Conservation (phyloP, 92 coral and sea anemone species). For the Actinostola sp. region DNA sequence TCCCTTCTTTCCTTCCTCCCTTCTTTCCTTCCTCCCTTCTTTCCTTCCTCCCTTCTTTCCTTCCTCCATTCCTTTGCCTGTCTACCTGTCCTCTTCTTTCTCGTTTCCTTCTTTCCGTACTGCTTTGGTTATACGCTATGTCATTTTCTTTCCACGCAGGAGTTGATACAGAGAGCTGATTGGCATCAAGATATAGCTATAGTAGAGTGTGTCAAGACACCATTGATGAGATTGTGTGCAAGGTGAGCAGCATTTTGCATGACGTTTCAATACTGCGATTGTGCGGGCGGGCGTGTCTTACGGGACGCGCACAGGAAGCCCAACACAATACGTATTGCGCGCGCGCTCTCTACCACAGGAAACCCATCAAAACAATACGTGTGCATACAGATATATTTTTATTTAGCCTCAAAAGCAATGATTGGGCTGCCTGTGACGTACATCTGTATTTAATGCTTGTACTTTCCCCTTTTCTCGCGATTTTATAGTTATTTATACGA, state of each 20-base stretch:
- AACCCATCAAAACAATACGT: too few species aligned
- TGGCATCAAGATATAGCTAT: constrained; percentile 47
- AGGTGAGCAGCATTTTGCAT: constrained; percentile 40
- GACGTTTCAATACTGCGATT: background rate
- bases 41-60: background rate
- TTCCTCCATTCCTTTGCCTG: background rate
- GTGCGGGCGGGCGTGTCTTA: too few species aligned
- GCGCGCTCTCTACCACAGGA: too few species aligned
- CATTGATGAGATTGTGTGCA: constrained; percentile 82
- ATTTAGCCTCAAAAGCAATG: too few species aligned
- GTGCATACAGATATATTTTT: too few species aligned
- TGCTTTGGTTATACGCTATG: too few species aligned
- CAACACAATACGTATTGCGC: too few species aligned
- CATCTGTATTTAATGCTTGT: too few species aligned
- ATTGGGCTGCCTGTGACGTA: too few species aligned
- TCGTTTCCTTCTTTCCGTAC: background rate
- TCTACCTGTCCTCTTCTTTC: background rate
- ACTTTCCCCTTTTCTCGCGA: too few species aligned
- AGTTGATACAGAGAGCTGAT: constrained; percentile 47
- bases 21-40: background rate
- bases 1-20: background rate
- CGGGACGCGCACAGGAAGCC: too few species aligned
- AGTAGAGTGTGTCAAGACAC: constrained; percentile 64
- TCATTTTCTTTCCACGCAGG: constrained; percentile 24
- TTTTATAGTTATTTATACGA: constrained; percentile 79